A percentile compares a stretch with the other conserved stretches of the same genome.
Conservation (phyloP, 1,140 invertebrate species). For the Lasaia peninsularis region DNA sequence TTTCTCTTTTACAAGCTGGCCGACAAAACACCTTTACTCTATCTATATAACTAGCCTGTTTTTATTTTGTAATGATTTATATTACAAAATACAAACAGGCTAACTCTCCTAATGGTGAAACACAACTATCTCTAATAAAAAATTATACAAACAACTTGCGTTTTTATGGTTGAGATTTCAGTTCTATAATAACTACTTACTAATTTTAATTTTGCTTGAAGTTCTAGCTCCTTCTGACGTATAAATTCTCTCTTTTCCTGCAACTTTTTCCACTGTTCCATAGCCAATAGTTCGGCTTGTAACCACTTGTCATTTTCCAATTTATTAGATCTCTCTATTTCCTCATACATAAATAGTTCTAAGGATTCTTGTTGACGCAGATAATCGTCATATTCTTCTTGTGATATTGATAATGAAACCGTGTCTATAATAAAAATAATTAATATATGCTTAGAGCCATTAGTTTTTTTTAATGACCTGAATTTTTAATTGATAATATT, state of each 20-base stretch:
- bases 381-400: constrained; percentile 64
- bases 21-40: too few relatives aligned
- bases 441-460: background rate
- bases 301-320: constrained; percentile 75
- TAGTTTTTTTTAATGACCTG: too few relatives aligned
- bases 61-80: too few relatives aligned
- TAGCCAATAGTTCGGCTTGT: constrained; percentile 61
- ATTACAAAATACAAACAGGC: too few relatives aligned
- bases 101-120: too few relatives aligned
- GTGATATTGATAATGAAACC: background rate
- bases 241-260: constrained; percentile 75
- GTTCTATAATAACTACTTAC: constrained; percentile 35
- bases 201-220: constrained; percentile 74
- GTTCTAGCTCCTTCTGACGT: constrained; percentile 66
- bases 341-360: constrained; percentile 55
- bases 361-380: constrained; percentile 38
- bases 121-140: too few relatives aligned
- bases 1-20: too few relatives aligned
- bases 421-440: background rate
- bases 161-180: background rate
- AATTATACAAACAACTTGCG: too few relatives aligned
- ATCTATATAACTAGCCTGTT: too few relatives aligned
- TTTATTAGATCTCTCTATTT: constrained; percentile 61
- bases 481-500: too few relatives aligned
- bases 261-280: constrained; percentile 75